Conservation (phyloP, 2,113 vertebrate species). For the Ammodytes dubius region DNA sequence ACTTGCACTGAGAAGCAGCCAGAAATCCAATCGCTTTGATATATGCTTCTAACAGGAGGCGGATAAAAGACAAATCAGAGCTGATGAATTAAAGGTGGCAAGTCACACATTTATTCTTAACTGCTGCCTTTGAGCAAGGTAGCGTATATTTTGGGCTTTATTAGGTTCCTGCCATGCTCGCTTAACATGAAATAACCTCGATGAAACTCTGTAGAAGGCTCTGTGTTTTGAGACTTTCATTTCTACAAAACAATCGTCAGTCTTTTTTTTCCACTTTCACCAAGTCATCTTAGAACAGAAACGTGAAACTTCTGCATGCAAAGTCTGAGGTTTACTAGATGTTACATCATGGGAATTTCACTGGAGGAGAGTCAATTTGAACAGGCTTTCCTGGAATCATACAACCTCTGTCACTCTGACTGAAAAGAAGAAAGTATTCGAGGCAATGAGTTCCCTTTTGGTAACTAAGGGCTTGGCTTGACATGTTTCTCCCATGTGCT, state of each 20-base stretch:
- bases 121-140: conserved; percentile 71
- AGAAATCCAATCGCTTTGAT: conserved; percentile 54
- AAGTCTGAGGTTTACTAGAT: conserved; percentile 21
- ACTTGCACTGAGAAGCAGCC: conserved; percentile 53
- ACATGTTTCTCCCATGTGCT: conserved; percentile 12
- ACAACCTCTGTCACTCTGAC: conserved; percentile 28
- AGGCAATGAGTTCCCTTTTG: conserved; percentile 32
- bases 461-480: conserved; percentile 40
- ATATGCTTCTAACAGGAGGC: conserved; percentile 56
- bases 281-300: conserved; percentile 13
- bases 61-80: conserved; percentile 60
- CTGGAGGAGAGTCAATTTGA: conserved; percentile 28
- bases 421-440: conserved; percentile 30
- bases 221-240: conserved; percentile 16
- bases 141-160: conserved; percentile 42
- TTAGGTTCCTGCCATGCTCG: conserved; percentile 11
- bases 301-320: conserved; percentile 12
- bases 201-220: conserved; percentile 5
- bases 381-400: conserved; percentile 57
- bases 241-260: conserved; percentile 20
- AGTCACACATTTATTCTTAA: conserved; percentile 66
- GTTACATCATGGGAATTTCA: conserved; percentile 63
- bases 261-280: neutral
- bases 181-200: conserved; percentile 42
- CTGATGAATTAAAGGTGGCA: conserved; percentile 65